Evolutionary conservation across 2,888 invertebrate species (phyloP).

Genomic region (Athetis lepigone): DNA sequence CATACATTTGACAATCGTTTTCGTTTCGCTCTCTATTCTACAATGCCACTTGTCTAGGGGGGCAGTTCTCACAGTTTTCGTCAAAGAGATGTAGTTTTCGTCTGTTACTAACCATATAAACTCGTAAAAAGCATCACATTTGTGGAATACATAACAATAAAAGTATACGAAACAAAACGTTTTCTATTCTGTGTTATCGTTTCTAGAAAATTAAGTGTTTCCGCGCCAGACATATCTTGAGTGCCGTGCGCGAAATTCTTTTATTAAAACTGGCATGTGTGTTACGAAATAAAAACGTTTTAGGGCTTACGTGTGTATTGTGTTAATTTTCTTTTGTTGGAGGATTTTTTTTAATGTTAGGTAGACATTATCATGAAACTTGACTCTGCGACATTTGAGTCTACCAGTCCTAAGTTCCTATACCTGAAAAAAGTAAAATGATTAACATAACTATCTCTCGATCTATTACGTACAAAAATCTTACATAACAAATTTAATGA

Average conservation of each 20-base stretch:
- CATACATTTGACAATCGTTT: too few species aligned
- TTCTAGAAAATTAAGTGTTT: conserved; percentile 14
- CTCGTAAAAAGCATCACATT: conserved; percentile 1
- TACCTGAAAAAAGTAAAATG: too few species aligned
- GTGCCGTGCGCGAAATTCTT: conserved; percentile 7
- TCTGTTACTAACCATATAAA: conserved; percentile 3
- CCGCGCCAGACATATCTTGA: conserved; percentile 10
- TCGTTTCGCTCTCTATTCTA: too few species aligned
- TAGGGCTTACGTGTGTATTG: neutral
- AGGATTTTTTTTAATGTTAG: neutral
- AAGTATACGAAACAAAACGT: neutral
- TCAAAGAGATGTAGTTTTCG: neutral
- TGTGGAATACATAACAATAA: conserved; percentile 15
- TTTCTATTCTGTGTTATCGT: conserved; percentile 4
- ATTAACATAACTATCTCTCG: too few species aligned
- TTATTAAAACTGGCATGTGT: conserved; percentile 1
- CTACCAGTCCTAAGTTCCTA: too few species aligned
- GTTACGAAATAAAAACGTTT: neutral
- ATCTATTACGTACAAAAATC: too few species aligned
- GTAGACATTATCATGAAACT: too few species aligned
- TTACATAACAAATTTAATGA: too few species aligned
- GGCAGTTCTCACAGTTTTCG: neutral
- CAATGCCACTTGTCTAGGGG: neutral
- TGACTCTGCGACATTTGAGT: too few species aligned
- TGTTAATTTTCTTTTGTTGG: neutral